These are phyloP conservation scores for Mallateleia sp. DNA, from an alignment of 2,888 invertebrate genomes.

Conservation along the genomic window DNA sequence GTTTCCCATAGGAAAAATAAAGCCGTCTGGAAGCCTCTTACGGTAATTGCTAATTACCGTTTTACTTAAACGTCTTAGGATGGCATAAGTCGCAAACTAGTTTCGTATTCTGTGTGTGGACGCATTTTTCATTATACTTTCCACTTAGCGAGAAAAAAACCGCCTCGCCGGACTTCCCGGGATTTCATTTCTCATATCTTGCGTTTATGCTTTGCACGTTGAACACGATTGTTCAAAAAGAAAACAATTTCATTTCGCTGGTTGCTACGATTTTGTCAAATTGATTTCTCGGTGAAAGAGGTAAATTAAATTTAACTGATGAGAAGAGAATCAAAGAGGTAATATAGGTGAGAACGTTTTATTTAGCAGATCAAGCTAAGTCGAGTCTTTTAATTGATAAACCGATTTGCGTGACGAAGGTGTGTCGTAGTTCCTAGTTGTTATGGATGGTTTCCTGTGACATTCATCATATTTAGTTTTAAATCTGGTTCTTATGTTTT, in stretches of 20 bases:
- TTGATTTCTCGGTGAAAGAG: conserved; percentile 12
- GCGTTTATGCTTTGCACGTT: conserved; percentile 46
- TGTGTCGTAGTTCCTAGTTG: no score
- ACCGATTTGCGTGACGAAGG: no score
- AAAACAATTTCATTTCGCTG: conserved; percentile 26
- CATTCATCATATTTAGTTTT: no score
- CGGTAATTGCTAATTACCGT: conserved; percentile 63
- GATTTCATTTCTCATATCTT: conserved; percentile 54
- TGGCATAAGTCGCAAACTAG: conserved; percentile 17
- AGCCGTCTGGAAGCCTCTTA: conserved; percentile 21
- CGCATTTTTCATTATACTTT: conserved; percentile 55
- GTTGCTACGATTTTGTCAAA: conserved; percentile 28
- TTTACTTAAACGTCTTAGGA: conserved; percentile 55
- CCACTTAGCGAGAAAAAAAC: conserved; percentile 54
- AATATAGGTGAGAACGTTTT: conserved; percentile 23
- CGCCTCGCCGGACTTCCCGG: conserved; percentile 27
- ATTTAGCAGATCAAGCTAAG: no score
- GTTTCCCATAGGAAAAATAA: conserved; percentile 15
- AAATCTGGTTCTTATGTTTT: no score
- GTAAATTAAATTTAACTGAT: conserved; percentile 28
- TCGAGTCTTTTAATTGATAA: no score
- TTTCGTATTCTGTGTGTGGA: conserved; percentile 54
- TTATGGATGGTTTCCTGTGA: no score
- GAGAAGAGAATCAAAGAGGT: conserved; percentile 28
- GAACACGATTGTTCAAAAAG: not conserved